These are phyloP conservation scores for Tolmerus cingulatus DNA, from an alignment of 2,888 invertebrate genomes.

Conservation along the genomic window DNA sequence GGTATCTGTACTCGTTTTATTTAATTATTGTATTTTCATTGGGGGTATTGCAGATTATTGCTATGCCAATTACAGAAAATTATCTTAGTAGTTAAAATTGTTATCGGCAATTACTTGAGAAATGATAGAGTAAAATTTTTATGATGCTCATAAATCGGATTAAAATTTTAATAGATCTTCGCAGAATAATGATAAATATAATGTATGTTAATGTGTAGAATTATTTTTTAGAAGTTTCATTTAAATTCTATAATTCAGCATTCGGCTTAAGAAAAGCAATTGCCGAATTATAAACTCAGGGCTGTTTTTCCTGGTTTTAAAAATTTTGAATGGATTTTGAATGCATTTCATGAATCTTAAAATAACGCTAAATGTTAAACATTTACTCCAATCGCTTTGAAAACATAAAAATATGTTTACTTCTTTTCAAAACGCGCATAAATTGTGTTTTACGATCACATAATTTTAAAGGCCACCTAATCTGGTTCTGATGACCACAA, in stretches of 20 bases:
- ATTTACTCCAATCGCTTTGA: neutral
- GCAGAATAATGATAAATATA: neutral
- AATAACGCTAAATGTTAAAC: neutral
- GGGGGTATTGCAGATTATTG: neutral
- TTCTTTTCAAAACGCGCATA: neutral
- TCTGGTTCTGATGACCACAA: neutral
- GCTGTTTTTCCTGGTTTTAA: too few relatives aligned
- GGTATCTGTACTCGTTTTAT: neutral
- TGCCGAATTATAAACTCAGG: too few relatives aligned
- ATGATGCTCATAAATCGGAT: neutral
- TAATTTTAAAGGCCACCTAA: neutral
- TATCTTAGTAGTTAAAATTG: neutral
- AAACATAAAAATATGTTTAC: neutral
- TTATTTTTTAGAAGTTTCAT: too few relatives aligned
- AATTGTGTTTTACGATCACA: neutral
- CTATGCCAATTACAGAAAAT: neutral
- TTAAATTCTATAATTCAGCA: too few relatives aligned
- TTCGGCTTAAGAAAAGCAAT: too few relatives aligned
- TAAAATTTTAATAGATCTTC: neutral
- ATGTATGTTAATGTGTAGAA: too few relatives aligned
- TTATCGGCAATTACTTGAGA: neutral
- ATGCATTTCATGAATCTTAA: too few relatives aligned
- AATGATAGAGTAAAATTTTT: neutral
- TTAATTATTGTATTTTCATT: neutral
- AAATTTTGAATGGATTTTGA: too few relatives aligned